Conservation (phyloP, 92 coral and sea anemone species). For the Epizoanthus fatuus region DNA sequence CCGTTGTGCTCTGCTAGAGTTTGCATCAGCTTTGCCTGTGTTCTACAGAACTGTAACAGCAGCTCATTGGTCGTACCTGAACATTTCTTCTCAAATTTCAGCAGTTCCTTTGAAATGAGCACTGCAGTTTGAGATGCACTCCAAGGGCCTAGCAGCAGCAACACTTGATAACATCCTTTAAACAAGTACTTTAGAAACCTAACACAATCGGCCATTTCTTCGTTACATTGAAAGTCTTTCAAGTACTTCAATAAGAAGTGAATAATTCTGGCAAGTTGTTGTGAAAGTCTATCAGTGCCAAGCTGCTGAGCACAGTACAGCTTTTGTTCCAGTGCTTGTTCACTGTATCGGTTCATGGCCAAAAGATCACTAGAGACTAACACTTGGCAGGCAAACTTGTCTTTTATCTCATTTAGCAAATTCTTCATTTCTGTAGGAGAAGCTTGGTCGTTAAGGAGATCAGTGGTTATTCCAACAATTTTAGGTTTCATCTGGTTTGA, state of each 20-base stretch:
- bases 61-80: conserved; percentile 1
- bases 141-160: conserved; percentile 71
- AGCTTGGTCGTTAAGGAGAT: conserved; percentile 43
- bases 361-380: conserved; percentile 82
- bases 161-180: conserved; percentile 59
- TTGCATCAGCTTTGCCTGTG: conserved; percentile 42
- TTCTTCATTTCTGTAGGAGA: conserved; percentile 49
- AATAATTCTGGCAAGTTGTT: conserved; percentile 33
- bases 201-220: conserved; percentile 39
- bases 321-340: conserved; percentile 59
- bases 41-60: conserved; percentile 66
- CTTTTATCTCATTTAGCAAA: conserved; percentile 54
- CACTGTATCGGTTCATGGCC: conserved; percentile 89
- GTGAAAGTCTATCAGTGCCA: conserved; percentile 23
- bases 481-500: conserved; percentile 37
- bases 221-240: conserved; percentile 5
- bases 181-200: conserved; percentile 47
- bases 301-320: conserved; percentile 35
- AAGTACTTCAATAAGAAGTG: conserved; percentile 52
- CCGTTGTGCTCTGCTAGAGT: conserved; percentile 8
- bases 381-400: conserved; percentile 60
- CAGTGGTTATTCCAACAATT: conserved; percentile 71
- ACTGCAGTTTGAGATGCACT: conserved; percentile 41
- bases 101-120: conserved; percentile 54
- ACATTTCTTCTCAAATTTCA: conserved; percentile 69